These are phyloP conservation scores for Andrena haemorrhoa DNA, from an alignment of 2,888 invertebrate species.

Conservation along the genomic window DNA sequence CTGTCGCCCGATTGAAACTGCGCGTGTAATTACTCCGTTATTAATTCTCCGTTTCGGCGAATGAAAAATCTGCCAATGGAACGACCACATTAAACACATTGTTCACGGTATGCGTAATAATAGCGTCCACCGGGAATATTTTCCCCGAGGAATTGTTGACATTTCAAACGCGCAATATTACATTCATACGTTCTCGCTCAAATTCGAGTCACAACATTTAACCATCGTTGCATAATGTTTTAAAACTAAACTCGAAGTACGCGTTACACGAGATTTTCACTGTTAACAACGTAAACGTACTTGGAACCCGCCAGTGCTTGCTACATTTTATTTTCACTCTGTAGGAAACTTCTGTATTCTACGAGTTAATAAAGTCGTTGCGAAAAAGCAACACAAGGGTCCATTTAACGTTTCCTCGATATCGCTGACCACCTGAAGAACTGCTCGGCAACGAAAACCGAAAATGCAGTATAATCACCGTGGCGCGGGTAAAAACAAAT, in stretches of 20 bases:
- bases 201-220: constrained; percentile 1
- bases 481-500: constrained; percentile 23
- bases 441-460: background rate
- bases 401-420: background rate
- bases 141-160: constrained; percentile 6
- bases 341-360: background rate
- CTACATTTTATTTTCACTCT: no score
- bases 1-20: background rate
- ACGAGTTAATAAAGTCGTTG: background rate
- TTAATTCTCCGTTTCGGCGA: constrained; percentile 13
- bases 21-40: constrained; percentile 18
- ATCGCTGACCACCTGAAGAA: background rate
- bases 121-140: constrained; percentile 8
- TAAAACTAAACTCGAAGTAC: background rate
- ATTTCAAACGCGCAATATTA: background rate
- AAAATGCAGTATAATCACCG: background rate
- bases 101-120: background rate
- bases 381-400: background rate
- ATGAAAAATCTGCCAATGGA: constrained; percentile 20
- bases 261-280: background rate
- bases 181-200: background rate
- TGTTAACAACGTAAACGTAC: background rate
- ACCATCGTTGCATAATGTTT: background rate
- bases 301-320: no score
- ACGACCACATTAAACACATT: background rate